Conservation (phyloP, 2,113 vertebrate species). For the Perccottus glenii region DNA sequence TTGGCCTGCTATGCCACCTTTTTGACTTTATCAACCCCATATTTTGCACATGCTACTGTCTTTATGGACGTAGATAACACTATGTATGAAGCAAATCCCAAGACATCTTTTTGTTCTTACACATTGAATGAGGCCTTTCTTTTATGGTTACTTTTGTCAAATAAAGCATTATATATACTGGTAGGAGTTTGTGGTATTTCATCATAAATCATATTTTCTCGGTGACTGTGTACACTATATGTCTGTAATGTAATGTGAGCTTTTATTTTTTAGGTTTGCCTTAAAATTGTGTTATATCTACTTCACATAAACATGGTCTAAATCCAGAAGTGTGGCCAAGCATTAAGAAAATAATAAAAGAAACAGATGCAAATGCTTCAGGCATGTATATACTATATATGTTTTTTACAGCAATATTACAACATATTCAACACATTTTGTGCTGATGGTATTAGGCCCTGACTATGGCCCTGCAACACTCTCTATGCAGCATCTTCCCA, state of each 20-base stretch:
- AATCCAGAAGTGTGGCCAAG: background rate
- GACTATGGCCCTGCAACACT: no score
- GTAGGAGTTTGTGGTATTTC: no score
- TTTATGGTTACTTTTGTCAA: no score
- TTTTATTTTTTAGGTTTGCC: background rate
- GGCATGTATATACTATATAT: background rate
- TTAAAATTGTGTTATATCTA: background rate
- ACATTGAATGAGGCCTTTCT: no score
- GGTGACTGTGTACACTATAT: background rate
- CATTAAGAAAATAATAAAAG: background rate
- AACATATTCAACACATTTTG: background rate
- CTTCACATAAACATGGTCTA: background rate
- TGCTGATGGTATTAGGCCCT: background rate
- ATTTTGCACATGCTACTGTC: no score
- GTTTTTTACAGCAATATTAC: background rate
- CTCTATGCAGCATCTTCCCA: conserved; percentile 41
- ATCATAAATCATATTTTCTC: background rate
- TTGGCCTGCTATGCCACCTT: no score
- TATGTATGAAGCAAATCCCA: no score
- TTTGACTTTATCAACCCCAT: no score
- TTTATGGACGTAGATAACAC: no score
- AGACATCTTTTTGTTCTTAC: no score
- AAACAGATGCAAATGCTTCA: background rate
- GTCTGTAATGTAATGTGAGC: background rate
- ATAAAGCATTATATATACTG: no score